Base-by-base conservation (phyloP, 2,113 vertebrate species). In the Erinaceus europaeus region DNA sequence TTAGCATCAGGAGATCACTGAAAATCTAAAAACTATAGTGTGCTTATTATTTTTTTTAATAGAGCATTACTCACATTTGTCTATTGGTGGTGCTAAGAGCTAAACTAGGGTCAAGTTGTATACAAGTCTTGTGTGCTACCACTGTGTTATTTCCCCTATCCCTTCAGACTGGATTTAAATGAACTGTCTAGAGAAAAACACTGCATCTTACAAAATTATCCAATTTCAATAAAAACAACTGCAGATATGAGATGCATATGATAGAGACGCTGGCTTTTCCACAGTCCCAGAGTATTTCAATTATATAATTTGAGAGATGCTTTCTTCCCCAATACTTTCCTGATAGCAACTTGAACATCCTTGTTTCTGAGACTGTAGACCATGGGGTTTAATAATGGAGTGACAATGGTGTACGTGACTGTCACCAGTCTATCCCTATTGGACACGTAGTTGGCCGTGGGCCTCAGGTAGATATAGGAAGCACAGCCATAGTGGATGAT, bases 351-450 rank as follows among this genome's bases (percentile, higher is more conserved):
- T 67, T 94, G 90, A 3, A 94, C 86, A 6, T 94, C 93, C 38
- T 82, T 94, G 64, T 94, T 96, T 38, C 93, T 92, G 46, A 95
- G 89, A 48, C 93, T 95, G 10, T 95, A 96, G 3, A 94, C 87
- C 59, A 93, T 32, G 10, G 93, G 95, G 34, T 94, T 96, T 27
- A 94, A 59, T 25, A 94, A 59, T 17, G 93, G 94, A 29, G 93
- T 95, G 25, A 96, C 55, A 71, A 95, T 44, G 1, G 91, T 95
- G 5, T 95, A 94, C 32, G 92, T 88, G 23, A 94, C 92, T 9
- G 89, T 90, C 72, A 94, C 93, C 69, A 94, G 57, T 36, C 85
- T 89, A 27, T 93, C 90, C 84, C 86, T 93, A 23, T 72, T 82
- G 15, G 88, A 79, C 46, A 29, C 32, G 4, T 65, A 36, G 23